Base-by-base conservation (phyloP, 1,140 invertebrate genomes). In the Asobara japonica region DNA sequence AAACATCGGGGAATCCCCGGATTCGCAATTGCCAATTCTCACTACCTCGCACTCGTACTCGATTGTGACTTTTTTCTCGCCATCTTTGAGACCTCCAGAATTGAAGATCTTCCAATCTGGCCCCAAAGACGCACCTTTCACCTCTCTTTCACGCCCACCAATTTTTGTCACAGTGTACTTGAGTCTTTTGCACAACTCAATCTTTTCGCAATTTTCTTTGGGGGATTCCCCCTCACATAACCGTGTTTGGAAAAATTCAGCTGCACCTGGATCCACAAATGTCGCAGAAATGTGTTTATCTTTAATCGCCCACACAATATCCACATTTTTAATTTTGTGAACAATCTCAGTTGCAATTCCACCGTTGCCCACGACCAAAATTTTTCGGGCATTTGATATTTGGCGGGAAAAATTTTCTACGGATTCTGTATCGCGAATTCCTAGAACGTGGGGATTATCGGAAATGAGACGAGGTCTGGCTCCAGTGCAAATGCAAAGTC, bases 331-430 rank as follows among this genome's bases (percentile, higher is more conserved):
- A 16, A 98, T 90, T 82, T 97, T 95, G 84, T 97, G 92, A 71
- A 97, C 93, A 76, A 99, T 88, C 89, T 99, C 98, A 65, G 96
- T 98, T 22, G 98, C 97, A 79, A 99, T 99, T 6, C 98, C 98
- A 33, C 98, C 98, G 90, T 99, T 99, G 22, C 98, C 98, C 56
- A 99, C 90, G 60, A 99, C 90, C 0, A 95, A 81, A 76, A 99
- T 90, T 88, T 90, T 91, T 75, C 88, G 90, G 0, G 95, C 90
- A 72, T 87, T 83, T 64, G 84, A 84, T 6, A 99, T 84, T 81
- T 90, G 92, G 31, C 91, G 82, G 75, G 95, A 91, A 79, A 98
- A 94, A 71, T 91, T 90, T 81, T 93, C 83, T 0, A 98, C 95
- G 22, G 97, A 98, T 82, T 98, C 96, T n/a, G 96, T 98, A 82